phyloP scores from a whole-genome alignment of 1,140 invertebrate species.

The Himalopsyche phryganea region DNA sequence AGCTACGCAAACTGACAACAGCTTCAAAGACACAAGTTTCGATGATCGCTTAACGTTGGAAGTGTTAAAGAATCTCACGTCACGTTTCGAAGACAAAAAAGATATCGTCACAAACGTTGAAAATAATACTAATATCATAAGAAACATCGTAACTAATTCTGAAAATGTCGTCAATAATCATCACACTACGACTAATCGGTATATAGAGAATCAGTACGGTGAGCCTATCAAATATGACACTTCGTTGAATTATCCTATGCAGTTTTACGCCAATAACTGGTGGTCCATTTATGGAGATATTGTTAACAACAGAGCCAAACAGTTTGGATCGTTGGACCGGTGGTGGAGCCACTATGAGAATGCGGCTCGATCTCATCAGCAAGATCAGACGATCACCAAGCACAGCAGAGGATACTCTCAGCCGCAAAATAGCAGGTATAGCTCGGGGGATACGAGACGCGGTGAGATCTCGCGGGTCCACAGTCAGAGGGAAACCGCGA shows the following conservation, averaged over 20 bases:
- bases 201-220: slow-evolving; percentile 31
- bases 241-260: slow-evolving; percentile 43
- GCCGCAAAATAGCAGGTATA: too few species aligned
- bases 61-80: slow-evolving; percentile 4
- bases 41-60: too few species aligned
- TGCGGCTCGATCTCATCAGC: background rate
- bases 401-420: too few species aligned
- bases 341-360: slow-evolving; percentile 51
- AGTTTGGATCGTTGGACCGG: slow-evolving; percentile 50
- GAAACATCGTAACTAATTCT: slow-evolving; percentile 34
- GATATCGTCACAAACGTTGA: slow-evolving; percentile 45
- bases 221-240: slow-evolving; percentile 32
- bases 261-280: slow-evolving; percentile 54
- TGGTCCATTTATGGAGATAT: slow-evolving; percentile 52
- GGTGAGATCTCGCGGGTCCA: background rate
- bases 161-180: too few species aligned
- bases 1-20: slow-evolving; percentile 16
- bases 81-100: slow-evolving; percentile 21
- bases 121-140: slow-evolving; percentile 39
- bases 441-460: too few species aligned
- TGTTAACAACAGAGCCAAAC: slow-evolving; percentile 44
- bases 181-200: too few species aligned
- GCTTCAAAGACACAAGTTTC: too few species aligned
- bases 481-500: too few species aligned
- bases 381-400: too few species aligned